Evolutionary conservation across 2,888 invertebrate species (phyloP), one percentile per base, ranked within the genome.

Genomic region (Coleophora deauratella): DNA sequence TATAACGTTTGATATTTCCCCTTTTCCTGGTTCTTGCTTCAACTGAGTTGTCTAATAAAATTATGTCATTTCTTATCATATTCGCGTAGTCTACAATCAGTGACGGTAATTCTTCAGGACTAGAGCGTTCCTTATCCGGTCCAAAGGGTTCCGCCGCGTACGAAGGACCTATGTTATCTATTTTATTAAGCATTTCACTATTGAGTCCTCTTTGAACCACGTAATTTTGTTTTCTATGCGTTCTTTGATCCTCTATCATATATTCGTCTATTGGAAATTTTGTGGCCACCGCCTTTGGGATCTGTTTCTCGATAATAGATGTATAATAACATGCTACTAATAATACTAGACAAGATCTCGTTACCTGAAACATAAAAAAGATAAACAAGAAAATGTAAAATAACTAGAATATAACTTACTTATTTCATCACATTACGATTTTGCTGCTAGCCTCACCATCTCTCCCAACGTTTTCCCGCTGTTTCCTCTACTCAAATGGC

Each of bases 61-160:
- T 71, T 1, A 81, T 74, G 42, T 84, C 78, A 41, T 82, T 75
- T 38, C 76, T 56, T 33, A 81, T 78, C 76, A 78, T 73, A 43
- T 84, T 78, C 1, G 79, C 81, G 47, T 82, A 78, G 51, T 82
- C 84, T 6, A 73, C 67, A 2, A 80, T 72, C 9, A 78, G 62
- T 1, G 70, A 72, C 1, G 81, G 72, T n/a, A 79, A 50, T 37
- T 73, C 72, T 44, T 76, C 73, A 2, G 70, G 57, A 13, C 59
- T 68, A 1, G 59, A 48, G 0, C 59, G 49, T 11, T 69, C 31
- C 11, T n/a, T 4, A 31, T 31, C 2, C 3, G 21, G 21, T 21
- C 21, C 65, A 3, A 60, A 49, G 1, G 65, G 49, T 37, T 69
- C 70, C 0, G 51, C 51, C 0, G 58, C 50, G 37, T 76, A 75